Base-by-base conservation (phyloP, 2,888 invertebrate genomes). In the Bombylius major region DNA sequence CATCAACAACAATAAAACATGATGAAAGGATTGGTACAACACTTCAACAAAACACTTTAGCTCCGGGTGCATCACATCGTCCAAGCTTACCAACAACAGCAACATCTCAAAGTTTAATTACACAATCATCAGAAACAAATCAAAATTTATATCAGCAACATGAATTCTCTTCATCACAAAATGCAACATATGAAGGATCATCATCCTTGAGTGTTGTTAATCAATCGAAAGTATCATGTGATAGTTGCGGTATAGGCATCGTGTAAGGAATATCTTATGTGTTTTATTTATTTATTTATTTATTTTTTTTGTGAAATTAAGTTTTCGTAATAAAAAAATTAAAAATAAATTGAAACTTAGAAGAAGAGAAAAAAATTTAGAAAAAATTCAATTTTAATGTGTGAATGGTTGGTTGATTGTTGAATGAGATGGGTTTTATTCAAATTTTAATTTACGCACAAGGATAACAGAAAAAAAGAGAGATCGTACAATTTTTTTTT, bases 41-140 rank as follows among this genome's bases (percentile, higher is more conserved):
- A 73, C 67, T 77, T 73, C 76, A 77, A 75, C 72, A 79, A 77
- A 69, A 78, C 76, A 72, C 79, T 73, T 70, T 78, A 73, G 75
- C 79, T 73, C 76, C 78, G 66, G 68, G 73, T 71, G 75, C 75
- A 70, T 66, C 73, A 67, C 68, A 78, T 75, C 75, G 78, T 75
- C 68, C 76, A 74, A 74, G 72, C 74, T 67, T 76, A 75, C 73
- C 50, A 58, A 31, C 60, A 56, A 49, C 73, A 60, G 70, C 71
- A 53, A 67, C 69, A 14, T 69, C 70, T 48, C 64, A 67, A 42
- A 64, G 61, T 64, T 59, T 51, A 46, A 36, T 9, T 8, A 36
- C 6, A 8, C 36, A 36, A 36, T 36, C 36, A 33, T 3, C 51
- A 34, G 13, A 5, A 51, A 32, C 51, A 51, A 51, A 23, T 23